Base-by-base conservation (phyloP, 2,113 vertebrate species). In the Hemicordylus capensis region DNA sequence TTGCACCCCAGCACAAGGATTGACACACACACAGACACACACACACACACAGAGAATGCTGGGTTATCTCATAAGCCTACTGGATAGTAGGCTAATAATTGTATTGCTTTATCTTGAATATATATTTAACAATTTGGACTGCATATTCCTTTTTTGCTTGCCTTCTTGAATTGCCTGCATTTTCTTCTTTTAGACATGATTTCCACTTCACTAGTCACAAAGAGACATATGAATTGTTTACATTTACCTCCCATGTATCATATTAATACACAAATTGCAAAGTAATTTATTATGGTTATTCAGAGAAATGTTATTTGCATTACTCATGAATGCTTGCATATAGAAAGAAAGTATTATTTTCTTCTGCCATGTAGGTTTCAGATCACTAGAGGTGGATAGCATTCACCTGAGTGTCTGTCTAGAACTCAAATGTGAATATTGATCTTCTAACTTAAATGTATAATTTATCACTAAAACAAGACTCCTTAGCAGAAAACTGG, bases 291-390 rank as follows among this genome's bases (percentile, higher is more conserved):
- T 80, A 81, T 54, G 48, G 1, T 2, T 17, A 56, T 14, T 31
- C 15, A 58, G 51, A 72, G 82, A 74, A 26, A 34, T 66, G 46
- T n/a, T 44, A 34, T 42, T 64, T 85, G 31, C 15, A 39, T 67
- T 66, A 58, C 70, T 34, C 80, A 28, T 76, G 67, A 19, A 80
- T 10, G 10, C 6, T 59, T 11, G 24, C 19, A 83, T 59, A 46
- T 7, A 1, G 7, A 37, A 72, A 75, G 37, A 66, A 76, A 11
- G 17, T 59, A 14, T 26, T 11, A 10, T 37, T 46, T 69, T 20
- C 34, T 48, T 46, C 44, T 10, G 67, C 1, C 22, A 1, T 5
- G 24, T 14, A 61, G 1, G 1, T 22, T 17, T 0, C 20, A 17
- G 19, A 20, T 46, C 20, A 15, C 20, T 24, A 46, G 20, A 28